These are phyloP conservation scores for Leucophenga varia DNA, from an alignment of 1,140 invertebrate species.

Conservation along the genomic window DNA sequence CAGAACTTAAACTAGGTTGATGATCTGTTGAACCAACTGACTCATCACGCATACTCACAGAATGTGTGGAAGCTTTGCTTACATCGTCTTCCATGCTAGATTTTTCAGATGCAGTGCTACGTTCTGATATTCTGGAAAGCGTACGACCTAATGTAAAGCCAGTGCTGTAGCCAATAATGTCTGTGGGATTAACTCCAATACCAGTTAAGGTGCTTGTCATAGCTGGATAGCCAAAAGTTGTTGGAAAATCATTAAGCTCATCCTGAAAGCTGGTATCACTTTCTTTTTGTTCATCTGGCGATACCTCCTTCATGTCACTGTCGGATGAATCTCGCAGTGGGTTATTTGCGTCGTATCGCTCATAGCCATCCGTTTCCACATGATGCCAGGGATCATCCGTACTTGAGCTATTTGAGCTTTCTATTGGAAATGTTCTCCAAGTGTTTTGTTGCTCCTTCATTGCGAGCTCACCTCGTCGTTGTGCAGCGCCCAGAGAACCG, in stretches of 20 bases:
- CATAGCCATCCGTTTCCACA: conserved; percentile 70
- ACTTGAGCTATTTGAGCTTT: conserved; percentile 76
- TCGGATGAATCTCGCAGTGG: conserved; percentile 56
- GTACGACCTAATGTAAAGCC: conserved; percentile 73
- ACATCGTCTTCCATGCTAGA: conserved; percentile 79
- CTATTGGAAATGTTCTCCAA: conserved; percentile 78
- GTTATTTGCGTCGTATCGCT: conserved; percentile 58
- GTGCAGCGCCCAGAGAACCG: conserved; percentile 68
- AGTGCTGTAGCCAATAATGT: conserved; percentile 69
- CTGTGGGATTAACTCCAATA: conserved; percentile 61
- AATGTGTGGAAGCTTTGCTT: conserved; percentile 75
- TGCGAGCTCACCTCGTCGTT: conserved; percentile 62
- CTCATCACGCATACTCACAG: conserved; percentile 80
- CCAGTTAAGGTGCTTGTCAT: conserved; percentile 59
- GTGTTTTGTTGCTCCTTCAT: conserved; percentile 69
- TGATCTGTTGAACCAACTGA: conserved; percentile 79
- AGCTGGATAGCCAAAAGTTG: conserved; percentile 69
- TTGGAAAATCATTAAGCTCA: conserved; percentile 71
- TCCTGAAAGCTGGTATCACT: conserved; percentile 68
- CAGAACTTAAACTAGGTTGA: conserved; percentile 80
- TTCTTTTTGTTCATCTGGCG: conserved; percentile 51
- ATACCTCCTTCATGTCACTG: conserved; percentile 48
- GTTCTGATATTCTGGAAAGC: conserved; percentile 80
- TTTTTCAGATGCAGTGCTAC: conserved; percentile 83
- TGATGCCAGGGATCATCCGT: conserved; percentile 79